Conservation (phyloP, 1,140 invertebrate species). For the Heterodera schachtii region DNA sequence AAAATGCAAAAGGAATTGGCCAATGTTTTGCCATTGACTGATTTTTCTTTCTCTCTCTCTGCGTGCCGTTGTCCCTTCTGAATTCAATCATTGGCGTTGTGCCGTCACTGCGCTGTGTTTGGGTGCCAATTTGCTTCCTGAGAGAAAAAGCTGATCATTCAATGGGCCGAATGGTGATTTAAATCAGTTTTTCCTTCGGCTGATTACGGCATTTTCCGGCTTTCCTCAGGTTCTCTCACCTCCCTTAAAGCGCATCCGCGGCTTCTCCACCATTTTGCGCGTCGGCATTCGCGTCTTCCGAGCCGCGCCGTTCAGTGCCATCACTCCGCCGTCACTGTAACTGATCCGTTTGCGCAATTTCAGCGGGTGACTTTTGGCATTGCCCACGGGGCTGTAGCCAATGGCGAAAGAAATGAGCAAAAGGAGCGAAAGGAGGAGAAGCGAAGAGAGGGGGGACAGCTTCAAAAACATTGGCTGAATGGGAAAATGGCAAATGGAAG, state of each 20-base stretch:
- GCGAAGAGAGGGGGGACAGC: background rate
- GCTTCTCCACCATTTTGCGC: constrained; percentile 38
- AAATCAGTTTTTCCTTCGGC: background rate
- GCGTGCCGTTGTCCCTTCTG: background rate
- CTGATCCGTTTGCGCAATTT: constrained; percentile 33
- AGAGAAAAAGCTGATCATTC: background rate
- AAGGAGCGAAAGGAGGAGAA: constrained; percentile 6
- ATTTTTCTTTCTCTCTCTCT: background rate
- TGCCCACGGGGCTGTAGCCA: constrained; percentile 1
- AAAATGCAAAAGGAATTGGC: too few relatives aligned
- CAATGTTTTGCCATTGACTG: background rate
- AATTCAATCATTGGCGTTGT: background rate
- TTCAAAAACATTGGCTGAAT: background rate
- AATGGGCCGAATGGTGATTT: too few relatives aligned
- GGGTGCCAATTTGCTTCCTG: constrained; percentile 1
- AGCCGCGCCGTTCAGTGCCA: constrained; percentile 20
- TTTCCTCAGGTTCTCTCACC: background rate
- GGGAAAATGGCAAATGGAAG: background rate
- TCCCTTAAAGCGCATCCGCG: constrained; percentile 33
- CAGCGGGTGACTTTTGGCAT: background rate
- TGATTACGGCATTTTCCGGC: background rate
- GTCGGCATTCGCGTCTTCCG: constrained; percentile 29
- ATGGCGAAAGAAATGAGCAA: background rate
- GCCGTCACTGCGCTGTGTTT: background rate
- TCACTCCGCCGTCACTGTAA: constrained; percentile 27